Percentiles rank a stretch among this genome's conserved stretches.
These are phyloP conservation scores for Steinernema khuongi DNA, from an alignment of 1,140 invertebrate species.

Conservation along the genomic window DNA sequence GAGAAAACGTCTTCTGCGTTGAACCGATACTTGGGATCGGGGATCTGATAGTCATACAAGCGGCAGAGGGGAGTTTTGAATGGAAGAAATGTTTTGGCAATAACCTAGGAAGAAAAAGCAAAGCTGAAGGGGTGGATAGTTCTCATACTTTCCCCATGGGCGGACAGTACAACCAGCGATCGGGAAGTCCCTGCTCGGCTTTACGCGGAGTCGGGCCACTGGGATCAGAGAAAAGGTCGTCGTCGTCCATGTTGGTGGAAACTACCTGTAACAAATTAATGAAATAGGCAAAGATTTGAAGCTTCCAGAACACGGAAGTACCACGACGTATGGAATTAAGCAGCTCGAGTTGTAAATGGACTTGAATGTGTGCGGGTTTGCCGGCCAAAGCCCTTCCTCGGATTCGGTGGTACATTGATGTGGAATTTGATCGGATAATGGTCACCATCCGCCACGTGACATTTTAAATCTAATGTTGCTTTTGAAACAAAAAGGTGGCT, in stretches of 20 bases:
- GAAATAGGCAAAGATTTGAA: not conserved
- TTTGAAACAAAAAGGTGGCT: no score
- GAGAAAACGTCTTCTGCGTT: conserved; percentile 40
- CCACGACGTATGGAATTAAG: no score
- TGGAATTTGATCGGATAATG: no score
- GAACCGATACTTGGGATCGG: conserved; percentile 42
- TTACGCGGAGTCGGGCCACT: conserved; percentile 36
- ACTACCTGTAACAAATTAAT: not conserved
- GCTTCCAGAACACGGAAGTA: not conserved
- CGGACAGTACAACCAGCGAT: conserved; percentile 55
- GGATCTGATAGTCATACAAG: conserved; percentile 49
- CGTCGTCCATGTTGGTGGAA: not conserved
- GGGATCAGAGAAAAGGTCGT: conserved; percentile 16
- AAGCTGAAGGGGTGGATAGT: conserved; percentile 23
- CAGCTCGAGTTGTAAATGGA: no score
- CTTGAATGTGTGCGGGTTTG: no score
- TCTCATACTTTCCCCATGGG: conserved; percentile 50
- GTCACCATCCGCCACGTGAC: no score
- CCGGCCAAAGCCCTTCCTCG: no score
- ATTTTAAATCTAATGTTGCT: no score
- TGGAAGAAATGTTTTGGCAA: conserved; percentile 47
- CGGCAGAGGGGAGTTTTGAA: conserved; percentile 55
- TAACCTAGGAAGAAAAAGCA: conserved; percentile 35
- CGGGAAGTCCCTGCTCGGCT: conserved; percentile 43
- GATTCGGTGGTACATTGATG: no score